A percentile compares a stretch with the other conserved stretches of the same genome.
phyloP scores from a whole-genome alignment of 1,140 invertebrate species.

The Drosophila rhopaloa region DNA sequence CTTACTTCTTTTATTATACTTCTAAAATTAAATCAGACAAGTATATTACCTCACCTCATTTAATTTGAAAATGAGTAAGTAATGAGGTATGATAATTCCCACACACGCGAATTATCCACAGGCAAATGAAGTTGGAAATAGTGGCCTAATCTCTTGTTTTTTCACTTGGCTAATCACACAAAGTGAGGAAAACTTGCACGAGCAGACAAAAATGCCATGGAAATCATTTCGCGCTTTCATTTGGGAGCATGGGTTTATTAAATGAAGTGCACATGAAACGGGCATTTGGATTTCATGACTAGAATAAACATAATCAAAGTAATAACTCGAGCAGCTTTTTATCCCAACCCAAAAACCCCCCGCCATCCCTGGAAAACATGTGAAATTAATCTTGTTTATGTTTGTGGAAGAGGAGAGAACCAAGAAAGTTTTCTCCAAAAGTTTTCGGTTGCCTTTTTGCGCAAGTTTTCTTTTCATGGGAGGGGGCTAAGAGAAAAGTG shows the following conservation, averaged over 20 bases:
- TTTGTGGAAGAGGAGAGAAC: conserved; percentile 42
- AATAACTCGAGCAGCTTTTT: conserved; percentile 60
- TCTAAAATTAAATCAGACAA: too few species aligned
- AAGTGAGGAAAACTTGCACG: conserved; percentile 20
- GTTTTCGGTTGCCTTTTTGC: conserved; percentile 62
- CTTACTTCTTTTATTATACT: too few species aligned
- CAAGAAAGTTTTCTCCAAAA: conserved; percentile 68
- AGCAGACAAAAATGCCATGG: conserved; percentile 52
- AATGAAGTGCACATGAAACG: conserved; percentile 77
- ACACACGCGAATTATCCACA: not conserved
- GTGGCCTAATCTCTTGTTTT: conserved; percentile 74
- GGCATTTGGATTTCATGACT: conserved; percentile 75
- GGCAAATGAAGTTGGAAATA: conserved; percentile 59
- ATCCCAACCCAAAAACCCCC: not conserved
- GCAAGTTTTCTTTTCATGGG: conserved; percentile 50
- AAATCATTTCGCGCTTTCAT: conserved; percentile 65
- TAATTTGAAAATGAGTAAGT: not conserved
- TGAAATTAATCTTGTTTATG: conserved; percentile 82
- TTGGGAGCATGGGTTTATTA: conserved; percentile 59
- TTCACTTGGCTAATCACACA: conserved; percentile 78
- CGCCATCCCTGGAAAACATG: conserved; percentile 54
- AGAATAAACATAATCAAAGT: conserved; percentile 83
- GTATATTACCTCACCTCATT: conserved; percentile 33
- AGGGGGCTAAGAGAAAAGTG: not conserved
- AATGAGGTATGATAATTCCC: not conserved